phyloP scores from a whole-genome alignment of 1,140 invertebrate species.

The Microplitis demolitor region DNA sequence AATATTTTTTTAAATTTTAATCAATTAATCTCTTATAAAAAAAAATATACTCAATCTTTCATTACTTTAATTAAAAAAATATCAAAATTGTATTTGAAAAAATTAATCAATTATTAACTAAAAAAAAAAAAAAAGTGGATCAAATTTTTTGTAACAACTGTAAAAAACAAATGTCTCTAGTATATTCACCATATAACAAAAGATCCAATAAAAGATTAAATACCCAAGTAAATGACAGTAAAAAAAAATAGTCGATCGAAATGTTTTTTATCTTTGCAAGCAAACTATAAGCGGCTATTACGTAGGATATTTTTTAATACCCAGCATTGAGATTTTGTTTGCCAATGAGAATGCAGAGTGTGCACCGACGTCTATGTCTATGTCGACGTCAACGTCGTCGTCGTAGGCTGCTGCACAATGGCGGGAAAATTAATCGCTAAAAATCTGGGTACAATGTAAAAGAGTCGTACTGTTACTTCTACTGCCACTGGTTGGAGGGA shows the following conservation, averaged over 20 bases:
- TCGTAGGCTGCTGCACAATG: constrained; percentile 37
- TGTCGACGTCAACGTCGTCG: too few species aligned
- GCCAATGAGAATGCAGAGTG: constrained; percentile 40
- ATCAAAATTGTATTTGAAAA: background rate
- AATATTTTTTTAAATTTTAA: too few species aligned
- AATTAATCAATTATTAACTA: too few species aligned
- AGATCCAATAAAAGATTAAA: constrained; percentile 7
- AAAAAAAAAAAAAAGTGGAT: background rate
- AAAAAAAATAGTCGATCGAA: constrained; percentile 11
- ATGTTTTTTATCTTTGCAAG: constrained; percentile 12
- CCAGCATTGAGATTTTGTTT: constrained; percentile 40
- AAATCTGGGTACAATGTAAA: constrained; percentile 60
- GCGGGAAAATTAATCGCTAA: constrained; percentile 56
- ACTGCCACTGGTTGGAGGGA: background rate
- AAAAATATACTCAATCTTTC: too few species aligned
- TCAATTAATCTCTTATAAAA: too few species aligned
- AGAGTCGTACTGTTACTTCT: constrained; percentile 34
- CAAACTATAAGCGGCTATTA: constrained; percentile 23
- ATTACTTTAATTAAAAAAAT: too few species aligned
- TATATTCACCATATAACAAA: background rate
- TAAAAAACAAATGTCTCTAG: background rate
- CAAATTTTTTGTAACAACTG: background rate
- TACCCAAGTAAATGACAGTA: background rate
- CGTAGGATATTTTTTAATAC: constrained; percentile 41
- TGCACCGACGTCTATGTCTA: constrained; percentile 21